Conservation (phyloP, 2,113 vertebrate genomes). For the Halichoerus grypus region DNA sequence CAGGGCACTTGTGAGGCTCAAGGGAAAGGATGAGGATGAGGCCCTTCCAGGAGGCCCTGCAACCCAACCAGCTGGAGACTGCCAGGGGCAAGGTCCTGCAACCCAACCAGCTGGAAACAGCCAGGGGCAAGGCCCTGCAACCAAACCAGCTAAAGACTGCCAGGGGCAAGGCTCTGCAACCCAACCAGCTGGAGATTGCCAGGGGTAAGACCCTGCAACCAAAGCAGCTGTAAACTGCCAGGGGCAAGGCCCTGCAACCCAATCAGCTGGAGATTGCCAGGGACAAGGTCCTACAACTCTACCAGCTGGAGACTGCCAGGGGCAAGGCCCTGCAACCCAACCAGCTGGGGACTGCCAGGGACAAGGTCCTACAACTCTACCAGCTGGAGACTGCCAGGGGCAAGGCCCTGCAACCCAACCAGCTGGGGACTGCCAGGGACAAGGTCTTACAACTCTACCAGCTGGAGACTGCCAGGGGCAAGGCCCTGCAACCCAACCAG, state of each 20-base stretch:
- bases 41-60: not conserved
- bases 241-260: too few relatives aligned
- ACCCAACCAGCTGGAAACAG: accelerated
- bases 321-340: not conserved
- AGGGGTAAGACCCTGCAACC: not conserved
- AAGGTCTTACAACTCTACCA: too few relatives aligned
- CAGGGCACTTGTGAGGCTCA: accelerated
- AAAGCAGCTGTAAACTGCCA: accelerated
- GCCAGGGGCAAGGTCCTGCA: too few relatives aligned
- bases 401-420: not conserved
- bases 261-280: accelerated
- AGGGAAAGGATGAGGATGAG: not conserved
- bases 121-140: too few relatives aligned
- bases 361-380: too few relatives aligned
- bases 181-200: accelerated
- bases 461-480: accelerated
- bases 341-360: too few relatives aligned
- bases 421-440: too few relatives aligned
- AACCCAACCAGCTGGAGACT: accelerated
- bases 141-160: accelerated
- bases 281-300: too few relatives aligned
- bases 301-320: too few relatives aligned
- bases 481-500: too few relatives aligned
- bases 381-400: accelerated
- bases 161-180: too few relatives aligned